Evolutionary conservation across 1,140 invertebrate species (phyloP), one percentile per base, ranked within the genome.

Genomic region (Chymomyza costata): DNA sequence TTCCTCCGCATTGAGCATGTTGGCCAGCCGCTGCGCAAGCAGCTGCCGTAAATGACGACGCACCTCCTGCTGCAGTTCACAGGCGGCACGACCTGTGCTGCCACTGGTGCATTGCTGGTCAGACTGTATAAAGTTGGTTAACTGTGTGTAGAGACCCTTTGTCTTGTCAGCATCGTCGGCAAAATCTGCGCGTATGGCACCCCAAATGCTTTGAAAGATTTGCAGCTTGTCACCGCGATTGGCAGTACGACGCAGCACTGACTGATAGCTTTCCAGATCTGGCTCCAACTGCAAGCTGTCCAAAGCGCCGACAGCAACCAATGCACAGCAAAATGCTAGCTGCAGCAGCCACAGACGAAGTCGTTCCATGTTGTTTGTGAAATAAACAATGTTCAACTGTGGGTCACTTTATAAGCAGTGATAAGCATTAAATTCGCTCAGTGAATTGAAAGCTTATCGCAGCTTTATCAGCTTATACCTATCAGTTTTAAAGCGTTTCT

Each of bases 61-160:
- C 10, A 64, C 61, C 44, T 64, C 60, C 28, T 64, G 61, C 39
- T 63, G 59, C 11, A 64, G 13, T 16, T 64, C 61, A 13, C 61
- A 64, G 21, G 50, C 59, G 0, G 51, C 32, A 1, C 28, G 59
- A 0, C 43, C 58, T 0, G 39, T 6, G 1, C 30, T 25, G 1
- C 61, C 60, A 15, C 59, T 64, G 10, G 1, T 18, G 43, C 61
- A 64, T 2, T 30, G 17, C 21, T 3, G 21, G 10, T 64, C 61
- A 6, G 39, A 40, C 38, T 44, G 30, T 8, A 63, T 35, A 15
- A 50, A 64, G 3, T 31, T 19, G 11, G 19, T 18, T 32, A 64
- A 28, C 0, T 64, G 59, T 1, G 28, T 31, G 30, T 64, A 64
- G n/a, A 64, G 32, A 1, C 45, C 45, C 15, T 56, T 63, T 3